Evolutionary conservation across 2,113 vertebrate species (phyloP).

Genomic region (Pterocles burchelli): DNA sequence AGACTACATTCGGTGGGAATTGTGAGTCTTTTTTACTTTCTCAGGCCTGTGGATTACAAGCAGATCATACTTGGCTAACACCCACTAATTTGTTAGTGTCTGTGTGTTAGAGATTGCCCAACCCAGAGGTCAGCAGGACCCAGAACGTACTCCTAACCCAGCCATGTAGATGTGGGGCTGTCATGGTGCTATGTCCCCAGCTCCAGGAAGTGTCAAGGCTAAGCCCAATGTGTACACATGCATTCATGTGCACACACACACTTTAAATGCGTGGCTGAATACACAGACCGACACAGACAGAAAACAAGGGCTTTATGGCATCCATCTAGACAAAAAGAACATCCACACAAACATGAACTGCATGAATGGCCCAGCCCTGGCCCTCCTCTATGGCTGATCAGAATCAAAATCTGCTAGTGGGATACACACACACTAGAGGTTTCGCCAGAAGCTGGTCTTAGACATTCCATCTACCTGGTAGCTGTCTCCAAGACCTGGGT

Average conservation of each 20-base stretch:
- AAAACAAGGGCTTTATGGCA: background rate
- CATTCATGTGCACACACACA: fast-evolving
- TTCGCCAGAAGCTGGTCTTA: background rate
- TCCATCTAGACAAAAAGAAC: background rate
- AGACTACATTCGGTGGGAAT: background rate
- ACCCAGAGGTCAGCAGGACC: fast-evolving
- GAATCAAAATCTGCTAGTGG: background rate
- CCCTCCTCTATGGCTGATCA: background rate
- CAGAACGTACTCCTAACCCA: background rate
- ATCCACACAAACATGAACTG: background rate
- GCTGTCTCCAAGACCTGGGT: background rate
- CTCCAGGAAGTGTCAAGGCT: background rate
- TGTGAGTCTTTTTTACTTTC: background rate
- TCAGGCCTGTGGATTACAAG: background rate
- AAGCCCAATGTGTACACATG: background rate
- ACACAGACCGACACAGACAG: background rate
- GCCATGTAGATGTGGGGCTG: no score
- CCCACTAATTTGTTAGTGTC: background rate
- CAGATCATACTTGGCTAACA: background rate
- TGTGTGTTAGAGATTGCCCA: background rate
- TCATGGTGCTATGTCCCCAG: background rate
- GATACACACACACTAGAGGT: fast-evolving
- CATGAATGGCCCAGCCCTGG: fast-evolving
- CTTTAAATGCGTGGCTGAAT: background rate
- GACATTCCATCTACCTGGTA: background rate